phyloP scores from a whole-genome alignment of 2,797 vertebrate species.

The Helarctos malayanus region DNA sequence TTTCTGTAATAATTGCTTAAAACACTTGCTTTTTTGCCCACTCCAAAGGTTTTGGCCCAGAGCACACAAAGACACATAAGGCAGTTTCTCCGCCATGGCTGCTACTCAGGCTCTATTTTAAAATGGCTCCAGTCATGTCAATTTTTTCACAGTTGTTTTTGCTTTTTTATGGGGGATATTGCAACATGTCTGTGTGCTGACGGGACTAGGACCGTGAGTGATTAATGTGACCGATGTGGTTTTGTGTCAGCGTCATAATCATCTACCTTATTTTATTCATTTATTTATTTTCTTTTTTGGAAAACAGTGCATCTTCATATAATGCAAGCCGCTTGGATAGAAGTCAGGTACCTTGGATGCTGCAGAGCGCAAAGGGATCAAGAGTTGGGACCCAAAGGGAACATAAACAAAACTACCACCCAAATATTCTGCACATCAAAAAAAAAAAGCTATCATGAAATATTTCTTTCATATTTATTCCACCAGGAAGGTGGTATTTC shows the following conservation, averaged over 20 bases:
- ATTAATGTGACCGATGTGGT: slow-evolving; percentile 4
- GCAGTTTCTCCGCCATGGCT: background rate
- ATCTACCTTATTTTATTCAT: background rate
- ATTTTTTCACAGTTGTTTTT: background rate
- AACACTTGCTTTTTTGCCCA: background rate
- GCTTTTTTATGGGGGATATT: background rate
- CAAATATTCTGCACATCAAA: background rate
- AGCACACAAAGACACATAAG: background rate
- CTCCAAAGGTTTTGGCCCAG: background rate
- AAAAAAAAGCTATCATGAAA: background rate
- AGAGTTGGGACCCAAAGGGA: background rate
- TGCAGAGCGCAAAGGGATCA: background rate
- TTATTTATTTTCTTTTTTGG: background rate
- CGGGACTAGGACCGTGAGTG: background rate
- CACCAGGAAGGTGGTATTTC: background rate
- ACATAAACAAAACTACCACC: background rate
- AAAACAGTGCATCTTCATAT: background rate
- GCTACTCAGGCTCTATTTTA: background rate
- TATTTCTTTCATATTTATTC: background rate
- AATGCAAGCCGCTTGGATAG: background rate
- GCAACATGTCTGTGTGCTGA: background rate
- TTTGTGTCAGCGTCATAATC: background rate
- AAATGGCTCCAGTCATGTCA: background rate
- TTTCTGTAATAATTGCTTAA: background rate
- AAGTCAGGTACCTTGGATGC: background rate